A percentile compares a stretch with the other conserved stretches of the same genome.
phyloP scores from a whole-genome alignment of 2,113 vertebrate species.

The Tichodroma muraria region DNA sequence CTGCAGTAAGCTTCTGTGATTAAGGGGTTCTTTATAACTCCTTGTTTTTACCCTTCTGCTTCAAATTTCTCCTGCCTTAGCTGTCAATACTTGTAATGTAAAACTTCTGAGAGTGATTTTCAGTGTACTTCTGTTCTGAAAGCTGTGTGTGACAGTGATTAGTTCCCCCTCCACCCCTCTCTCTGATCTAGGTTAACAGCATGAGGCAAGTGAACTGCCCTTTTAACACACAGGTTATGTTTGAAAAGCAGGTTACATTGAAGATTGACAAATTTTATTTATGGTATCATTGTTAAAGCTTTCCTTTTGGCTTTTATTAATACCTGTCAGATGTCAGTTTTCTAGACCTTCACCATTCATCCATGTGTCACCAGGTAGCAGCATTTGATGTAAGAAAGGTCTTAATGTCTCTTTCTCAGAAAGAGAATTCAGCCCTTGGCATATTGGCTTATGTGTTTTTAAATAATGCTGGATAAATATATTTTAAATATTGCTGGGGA shows the following conservation, averaged over 20 bases:
- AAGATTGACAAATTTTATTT: background rate
- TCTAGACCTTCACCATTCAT: background rate
- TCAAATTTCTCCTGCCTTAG: background rate
- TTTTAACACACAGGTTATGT: background rate
- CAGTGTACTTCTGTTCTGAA: background rate
- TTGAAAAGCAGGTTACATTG: background rate
- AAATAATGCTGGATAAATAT: background rate
- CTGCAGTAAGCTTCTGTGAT: background rate
- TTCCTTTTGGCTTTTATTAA: background rate
- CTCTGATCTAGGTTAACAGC: background rate
- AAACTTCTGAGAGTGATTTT: background rate
- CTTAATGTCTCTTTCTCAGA: background rate
- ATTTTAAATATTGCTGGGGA: background rate
- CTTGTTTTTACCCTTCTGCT: background rate
- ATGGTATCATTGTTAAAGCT: background rate
- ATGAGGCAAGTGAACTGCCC: background rate
- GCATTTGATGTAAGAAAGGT: background rate
- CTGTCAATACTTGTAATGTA: background rate
- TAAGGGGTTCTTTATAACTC: background rate
- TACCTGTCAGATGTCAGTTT: background rate
- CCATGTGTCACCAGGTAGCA: background rate
- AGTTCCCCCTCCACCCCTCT: rapidly evolving
- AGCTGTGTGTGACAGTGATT: background rate
- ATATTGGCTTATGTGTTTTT: background rate
- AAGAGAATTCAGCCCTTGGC: background rate